Evolutionary conservation across 2,888 invertebrate genomes (phyloP).

Genomic region (Parnassius smintheus): DNA sequence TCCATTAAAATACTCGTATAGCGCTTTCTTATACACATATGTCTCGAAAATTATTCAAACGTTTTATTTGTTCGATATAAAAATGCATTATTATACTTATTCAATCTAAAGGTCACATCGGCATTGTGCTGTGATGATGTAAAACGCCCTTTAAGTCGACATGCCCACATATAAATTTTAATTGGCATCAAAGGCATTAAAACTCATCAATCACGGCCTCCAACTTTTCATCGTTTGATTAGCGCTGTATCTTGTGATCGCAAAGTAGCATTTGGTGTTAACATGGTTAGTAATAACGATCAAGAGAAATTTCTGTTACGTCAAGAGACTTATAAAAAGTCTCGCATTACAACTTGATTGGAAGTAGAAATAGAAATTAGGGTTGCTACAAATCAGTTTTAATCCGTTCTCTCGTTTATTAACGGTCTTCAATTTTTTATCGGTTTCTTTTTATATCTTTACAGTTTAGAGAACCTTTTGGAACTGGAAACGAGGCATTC

Average conservation of each 20-base stretch:
- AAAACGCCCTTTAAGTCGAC: conserved; percentile 22
- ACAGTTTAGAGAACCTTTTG: neutral
- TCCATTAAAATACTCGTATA: neutral
- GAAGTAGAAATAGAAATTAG: conserved; percentile 11
- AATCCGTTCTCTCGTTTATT: neutral
- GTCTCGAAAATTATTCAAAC: neutral
- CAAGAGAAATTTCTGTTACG: conserved; percentile 25
- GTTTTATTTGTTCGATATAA: conserved; percentile 1
- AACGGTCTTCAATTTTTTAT: too few species aligned
- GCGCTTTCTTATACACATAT: neutral
- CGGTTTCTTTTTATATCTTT: neutral
- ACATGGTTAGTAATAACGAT: conserved; percentile 19
- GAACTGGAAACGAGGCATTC: too few species aligned
- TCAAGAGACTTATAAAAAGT: conserved; percentile 14
- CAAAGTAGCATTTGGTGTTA: conserved; percentile 20
- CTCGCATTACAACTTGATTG: conserved; percentile 18
- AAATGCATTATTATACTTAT: conserved; percentile 12
- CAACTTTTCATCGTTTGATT: conserved; percentile 22
- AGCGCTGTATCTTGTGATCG: conserved; percentile 18
- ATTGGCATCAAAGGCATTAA: conserved; percentile 16
- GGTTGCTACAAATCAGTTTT: conserved; percentile 4
- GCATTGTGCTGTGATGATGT: conserved; percentile 19
- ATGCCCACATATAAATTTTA: conserved; percentile 17
- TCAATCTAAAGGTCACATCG: conserved; percentile 19
- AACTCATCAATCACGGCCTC: conserved; percentile 23